A percentile compares a stretch with the other conserved stretches of the same genome.
phyloP scores from a whole-genome alignment of 2,888 invertebrate genomes.

The Spisula solida region DNA sequence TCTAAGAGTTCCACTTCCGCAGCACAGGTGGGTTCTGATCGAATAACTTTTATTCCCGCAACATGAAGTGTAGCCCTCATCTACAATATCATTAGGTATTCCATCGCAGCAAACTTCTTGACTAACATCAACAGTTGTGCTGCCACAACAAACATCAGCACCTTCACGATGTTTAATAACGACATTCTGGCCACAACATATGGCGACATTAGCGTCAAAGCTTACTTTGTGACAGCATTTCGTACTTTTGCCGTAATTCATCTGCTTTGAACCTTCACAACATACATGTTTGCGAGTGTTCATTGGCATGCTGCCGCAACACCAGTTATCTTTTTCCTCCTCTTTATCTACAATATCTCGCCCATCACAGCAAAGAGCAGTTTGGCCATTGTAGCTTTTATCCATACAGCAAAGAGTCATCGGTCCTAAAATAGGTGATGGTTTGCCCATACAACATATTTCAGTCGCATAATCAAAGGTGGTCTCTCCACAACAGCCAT shows the following conservation, averaged over 20 bases:
- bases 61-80: conserved; percentile 47
- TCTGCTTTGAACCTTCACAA: conserved; percentile 56
- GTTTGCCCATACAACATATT: conserved; percentile 50
- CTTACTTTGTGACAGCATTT: conserved; percentile 39
- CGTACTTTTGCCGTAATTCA: conserved; percentile 33
- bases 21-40: conserved; percentile 48
- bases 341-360: conserved; percentile 14
- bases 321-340: conserved; percentile 51
- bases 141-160: conserved; percentile 58
- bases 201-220: conserved; percentile 26
- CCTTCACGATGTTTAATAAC: conserved; percentile 41
- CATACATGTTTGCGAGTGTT: conserved; percentile 53
- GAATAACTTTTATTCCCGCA: conserved; percentile 51
- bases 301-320: conserved; percentile 50
- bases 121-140: conserved; percentile 50
- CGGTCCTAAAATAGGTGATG: conserved; percentile 31
- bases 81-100: conserved; percentile 39
- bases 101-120: conserved; percentile 60
- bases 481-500: conserved; percentile 59
- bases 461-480: conserved; percentile 50
- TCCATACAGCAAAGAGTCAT: conserved; percentile 48
- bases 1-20: conserved; percentile 39
- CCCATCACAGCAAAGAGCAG: conserved; percentile 30
- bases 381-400: conserved; percentile 30
- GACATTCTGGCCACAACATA: conserved; percentile 53